These are phyloP conservation scores for Cydia strobilella DNA, from an alignment of 1,140 invertebrate species.

Conservation along the genomic window DNA sequence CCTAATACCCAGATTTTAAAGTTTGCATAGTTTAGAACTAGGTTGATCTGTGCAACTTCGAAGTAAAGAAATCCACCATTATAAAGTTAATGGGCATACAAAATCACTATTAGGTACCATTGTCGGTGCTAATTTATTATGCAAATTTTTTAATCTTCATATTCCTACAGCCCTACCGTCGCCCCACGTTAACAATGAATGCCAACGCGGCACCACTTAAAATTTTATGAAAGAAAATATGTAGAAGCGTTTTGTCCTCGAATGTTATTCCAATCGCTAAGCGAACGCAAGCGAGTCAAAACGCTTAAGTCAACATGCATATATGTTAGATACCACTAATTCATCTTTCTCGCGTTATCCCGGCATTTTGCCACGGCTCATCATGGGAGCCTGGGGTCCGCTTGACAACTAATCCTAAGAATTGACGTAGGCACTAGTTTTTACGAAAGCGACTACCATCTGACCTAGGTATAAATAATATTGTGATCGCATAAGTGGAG, in stretches of 20 bases:
- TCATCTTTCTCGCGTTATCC: too few species aligned
- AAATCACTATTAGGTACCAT: neutral
- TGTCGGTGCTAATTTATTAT: neutral
- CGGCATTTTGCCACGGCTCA: too few species aligned
- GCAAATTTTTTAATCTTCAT: slow-evolving; percentile 6
- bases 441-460: too few species aligned
- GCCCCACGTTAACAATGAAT: slow-evolving; percentile 40
- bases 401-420: too few species aligned
- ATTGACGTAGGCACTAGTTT: too few species aligned
- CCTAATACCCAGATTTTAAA: too few species aligned
- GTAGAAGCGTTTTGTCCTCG: slow-evolving; percentile 49
- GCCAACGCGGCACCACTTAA: slow-evolving; percentile 52
- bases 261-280: neutral
- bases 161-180: neutral
- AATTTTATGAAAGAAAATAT: slow-evolving; percentile 63
- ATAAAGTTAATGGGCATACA: neutral
- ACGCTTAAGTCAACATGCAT: too few species aligned
- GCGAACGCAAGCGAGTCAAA: neutral
- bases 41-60: neutral
- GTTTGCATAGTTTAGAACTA: too few species aligned
- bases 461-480: too few species aligned
- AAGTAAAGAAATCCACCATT: neutral
- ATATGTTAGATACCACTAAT: too few species aligned
- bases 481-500: too few species aligned
- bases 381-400: too few species aligned